A percentile compares a stretch with the other conserved stretches of the same genome.
These are phyloP conservation scores for Parelbella ahira DNA, from an alignment of 2,888 invertebrate species.

Conservation along the genomic window DNA sequence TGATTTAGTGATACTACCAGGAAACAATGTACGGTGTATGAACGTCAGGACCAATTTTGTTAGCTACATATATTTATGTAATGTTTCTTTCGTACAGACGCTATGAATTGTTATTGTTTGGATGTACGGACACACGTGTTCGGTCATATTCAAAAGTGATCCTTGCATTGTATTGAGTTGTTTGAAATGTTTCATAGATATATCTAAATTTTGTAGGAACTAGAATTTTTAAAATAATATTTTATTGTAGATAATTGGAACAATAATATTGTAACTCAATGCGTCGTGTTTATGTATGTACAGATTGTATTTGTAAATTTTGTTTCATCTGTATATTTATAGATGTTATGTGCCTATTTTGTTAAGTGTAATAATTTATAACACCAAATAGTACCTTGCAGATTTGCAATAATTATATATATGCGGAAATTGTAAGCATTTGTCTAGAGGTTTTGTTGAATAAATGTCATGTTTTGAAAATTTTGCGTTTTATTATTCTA, in stretches of 20 bases:
- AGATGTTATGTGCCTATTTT: conserved; percentile 48
- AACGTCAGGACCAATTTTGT: conserved; percentile 15
- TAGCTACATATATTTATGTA: conserved; percentile 5
- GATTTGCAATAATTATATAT: conserved; percentile 56
- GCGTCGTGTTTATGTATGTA: conserved; percentile 44
- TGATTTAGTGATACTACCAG: background rate
- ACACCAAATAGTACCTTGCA: conserved; percentile 75
- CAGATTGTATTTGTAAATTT: conserved; percentile 41
- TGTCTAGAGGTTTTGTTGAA: conserved; percentile 77
- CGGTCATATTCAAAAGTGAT: no score
- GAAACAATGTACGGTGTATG: conserved; percentile 6
- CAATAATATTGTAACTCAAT: conserved; percentile 47
- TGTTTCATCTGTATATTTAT: conserved; percentile 45
- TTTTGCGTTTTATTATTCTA: conserved; percentile 33
- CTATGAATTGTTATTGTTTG: no score
- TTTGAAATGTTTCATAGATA: conserved; percentile 3
- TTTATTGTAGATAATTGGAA: conserved; percentile 56
- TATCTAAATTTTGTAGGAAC: background rate
- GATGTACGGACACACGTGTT: no score
- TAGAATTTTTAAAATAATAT: conserved; percentile 38
- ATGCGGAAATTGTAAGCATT: conserved; percentile 58
- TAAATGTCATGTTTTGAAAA: conserved; percentile 75
- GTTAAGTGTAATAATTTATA: conserved; percentile 64
- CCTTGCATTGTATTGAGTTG: no score
- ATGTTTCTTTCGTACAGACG: no score